Conservation (phyloP, 2,113 vertebrate genomes). For the Natator depressus region DNA sequence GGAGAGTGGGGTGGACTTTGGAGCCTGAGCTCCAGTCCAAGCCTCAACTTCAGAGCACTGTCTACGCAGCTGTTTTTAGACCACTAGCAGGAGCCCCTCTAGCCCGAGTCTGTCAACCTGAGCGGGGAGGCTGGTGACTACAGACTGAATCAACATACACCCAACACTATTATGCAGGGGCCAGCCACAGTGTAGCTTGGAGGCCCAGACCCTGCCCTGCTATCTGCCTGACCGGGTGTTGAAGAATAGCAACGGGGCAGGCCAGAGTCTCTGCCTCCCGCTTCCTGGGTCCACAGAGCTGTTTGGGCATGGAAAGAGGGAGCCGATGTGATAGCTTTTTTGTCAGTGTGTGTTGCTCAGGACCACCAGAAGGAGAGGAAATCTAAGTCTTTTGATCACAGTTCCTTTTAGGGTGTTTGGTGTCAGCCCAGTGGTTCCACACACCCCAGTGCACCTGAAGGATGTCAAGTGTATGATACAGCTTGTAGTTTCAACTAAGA, state of each 20-base stretch:
- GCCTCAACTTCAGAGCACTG: background rate
- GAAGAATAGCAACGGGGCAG: background rate
- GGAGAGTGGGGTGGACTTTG: background rate
- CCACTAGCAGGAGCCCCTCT: background rate
- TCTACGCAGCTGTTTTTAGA: background rate
- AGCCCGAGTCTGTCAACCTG: background rate
- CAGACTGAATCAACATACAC: background rate
- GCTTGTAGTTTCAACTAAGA: background rate
- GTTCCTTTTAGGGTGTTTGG: background rate
- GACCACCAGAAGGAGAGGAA: background rate
- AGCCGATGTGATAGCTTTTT: background rate
- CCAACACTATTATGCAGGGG: background rate
- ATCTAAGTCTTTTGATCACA: background rate
- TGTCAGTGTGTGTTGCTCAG: background rate
- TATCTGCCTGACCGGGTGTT: background rate
- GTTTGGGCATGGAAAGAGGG: background rate
- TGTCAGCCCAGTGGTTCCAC: background rate
- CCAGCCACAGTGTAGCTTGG: background rate
- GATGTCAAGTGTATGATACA: background rate
- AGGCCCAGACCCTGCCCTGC: background rate
- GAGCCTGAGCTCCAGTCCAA: background rate
- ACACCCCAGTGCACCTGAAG: background rate
- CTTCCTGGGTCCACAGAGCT: background rate
- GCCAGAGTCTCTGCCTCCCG: background rate
- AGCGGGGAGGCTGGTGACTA: background rate